These are phyloP conservation scores for Rhodinocichla rosea DNA, from an alignment of 2,113 vertebrate genomes.

Conservation along the genomic window DNA sequence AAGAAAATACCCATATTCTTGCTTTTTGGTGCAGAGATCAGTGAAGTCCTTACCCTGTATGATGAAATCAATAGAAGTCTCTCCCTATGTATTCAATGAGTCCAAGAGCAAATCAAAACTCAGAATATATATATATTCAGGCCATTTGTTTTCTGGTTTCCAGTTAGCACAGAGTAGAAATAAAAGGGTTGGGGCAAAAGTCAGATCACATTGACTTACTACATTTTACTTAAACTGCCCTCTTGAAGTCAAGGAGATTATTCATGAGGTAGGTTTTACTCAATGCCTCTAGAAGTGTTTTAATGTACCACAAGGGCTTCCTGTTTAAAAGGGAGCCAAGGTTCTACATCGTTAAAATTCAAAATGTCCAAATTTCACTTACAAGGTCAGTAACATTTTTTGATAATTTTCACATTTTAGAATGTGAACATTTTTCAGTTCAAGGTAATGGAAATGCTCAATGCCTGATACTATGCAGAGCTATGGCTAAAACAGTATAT, in stretches of 20 bases:
- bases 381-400: neutral
- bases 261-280: neutral
- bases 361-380: neutral
- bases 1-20: neutral
- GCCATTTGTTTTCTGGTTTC: neutral
- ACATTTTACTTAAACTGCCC: neutral
- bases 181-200: neutral
- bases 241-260: neutral
- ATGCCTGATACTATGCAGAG: neutral
- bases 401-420: neutral
- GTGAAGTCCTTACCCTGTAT: neutral
- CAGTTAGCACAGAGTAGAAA: neutral
- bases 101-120: neutral
- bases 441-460: neutral
- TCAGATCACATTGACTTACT: neutral
- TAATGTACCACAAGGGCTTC: neutral
- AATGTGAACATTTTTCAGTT: neutral
- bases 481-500: neutral
- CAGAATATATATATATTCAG: neutral
- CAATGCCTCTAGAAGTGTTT: neutral
- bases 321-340: neutral
- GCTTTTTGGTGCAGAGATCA: neutral
- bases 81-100: neutral
- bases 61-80: neutral
- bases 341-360: neutral